Percentiles rank a stretch among this genome's conserved stretches.
These are phyloP conservation scores for Chloroceryle aenea DNA, from an alignment of 2,113 vertebrate genomes.

Conservation along the genomic window DNA sequence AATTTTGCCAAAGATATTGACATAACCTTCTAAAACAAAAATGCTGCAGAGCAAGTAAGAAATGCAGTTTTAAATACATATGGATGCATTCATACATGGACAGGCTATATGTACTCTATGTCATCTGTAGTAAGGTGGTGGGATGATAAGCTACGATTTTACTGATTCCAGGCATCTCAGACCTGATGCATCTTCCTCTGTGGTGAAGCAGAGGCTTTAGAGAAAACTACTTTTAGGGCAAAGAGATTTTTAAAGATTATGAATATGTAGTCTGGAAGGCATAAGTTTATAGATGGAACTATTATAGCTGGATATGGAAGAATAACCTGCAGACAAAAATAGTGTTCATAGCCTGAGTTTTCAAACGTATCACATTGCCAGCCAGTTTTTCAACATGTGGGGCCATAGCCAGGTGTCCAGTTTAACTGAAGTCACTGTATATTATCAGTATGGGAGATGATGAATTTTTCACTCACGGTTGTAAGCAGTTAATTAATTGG, in stretches of 20 bases:
- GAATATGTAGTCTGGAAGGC: constrained; percentile 13
- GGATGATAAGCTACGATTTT: constrained; percentile 35
- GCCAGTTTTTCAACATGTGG: background rate
- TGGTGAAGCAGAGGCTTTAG: background rate
- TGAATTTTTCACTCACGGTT: background rate
- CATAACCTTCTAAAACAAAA: constrained; percentile 32
- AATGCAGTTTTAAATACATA: constrained; percentile 15
- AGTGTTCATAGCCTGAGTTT: background rate
- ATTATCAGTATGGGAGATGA: background rate
- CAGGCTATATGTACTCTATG: constrained; percentile 15
- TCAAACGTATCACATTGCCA: background rate
- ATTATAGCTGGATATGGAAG: background rate
- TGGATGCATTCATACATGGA: background rate
- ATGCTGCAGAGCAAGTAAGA: background rate
- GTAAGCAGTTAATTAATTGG: background rate
- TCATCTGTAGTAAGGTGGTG: constrained; percentile 15
- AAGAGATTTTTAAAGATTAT: constrained; percentile 20
- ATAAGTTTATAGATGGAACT: constrained; percentile 26
- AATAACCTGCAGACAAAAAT: constrained; percentile 11
- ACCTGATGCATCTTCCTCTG: background rate
- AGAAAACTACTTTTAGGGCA: background rate
- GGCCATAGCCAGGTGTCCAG: background rate
- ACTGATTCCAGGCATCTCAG: constrained; percentile 1
- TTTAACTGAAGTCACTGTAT: background rate
- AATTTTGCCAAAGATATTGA: constrained; percentile 43